phyloP scores from a whole-genome alignment of 92 coral and sea anemone species.

The Zoanthus sociatus region DNA sequence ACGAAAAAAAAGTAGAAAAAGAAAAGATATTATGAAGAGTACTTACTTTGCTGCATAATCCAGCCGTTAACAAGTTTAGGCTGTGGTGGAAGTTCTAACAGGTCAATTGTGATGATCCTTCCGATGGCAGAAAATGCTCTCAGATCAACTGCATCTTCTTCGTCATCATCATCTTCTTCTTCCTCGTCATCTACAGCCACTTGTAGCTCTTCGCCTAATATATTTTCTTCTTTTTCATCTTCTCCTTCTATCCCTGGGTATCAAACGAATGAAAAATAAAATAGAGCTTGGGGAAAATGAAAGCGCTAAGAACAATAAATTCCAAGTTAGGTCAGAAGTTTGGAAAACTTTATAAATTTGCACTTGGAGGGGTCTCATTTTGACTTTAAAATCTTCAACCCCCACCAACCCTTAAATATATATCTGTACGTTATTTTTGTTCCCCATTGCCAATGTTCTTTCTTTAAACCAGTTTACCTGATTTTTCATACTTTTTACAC shows the following conservation, averaged over 20 bases:
- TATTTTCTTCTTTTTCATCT: slow-evolving; percentile 53
- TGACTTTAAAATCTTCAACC: too few relatives aligned
- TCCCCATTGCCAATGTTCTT: too few relatives aligned
- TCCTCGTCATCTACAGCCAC: slow-evolving; percentile 60
- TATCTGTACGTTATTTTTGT: too few relatives aligned
- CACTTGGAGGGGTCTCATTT: too few relatives aligned
- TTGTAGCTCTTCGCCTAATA: slow-evolving; percentile 56
- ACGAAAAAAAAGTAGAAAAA: too few relatives aligned
- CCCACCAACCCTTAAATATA: too few relatives aligned
- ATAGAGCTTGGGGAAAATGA: neutral
- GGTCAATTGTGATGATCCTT: slow-evolving; percentile 77
- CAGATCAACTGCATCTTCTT: slow-evolving; percentile 95
- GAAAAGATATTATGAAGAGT: neutral
- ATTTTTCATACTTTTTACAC: too few relatives aligned
- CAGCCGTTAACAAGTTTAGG: slow-evolving; percentile 87
- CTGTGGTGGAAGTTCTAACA: slow-evolving; percentile 94
- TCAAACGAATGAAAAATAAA: neutral
- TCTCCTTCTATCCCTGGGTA: slow-evolving; percentile 39
- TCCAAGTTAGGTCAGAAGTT: too few relatives aligned
- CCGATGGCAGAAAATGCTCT: slow-evolving; percentile 90
- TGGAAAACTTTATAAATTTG: too few relatives aligned
- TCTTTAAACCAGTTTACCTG: too few relatives aligned
- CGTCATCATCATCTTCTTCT: slow-evolving; percentile 89
- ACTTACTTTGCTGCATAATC: slow-evolving; percentile 92
- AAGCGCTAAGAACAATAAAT: neutral